Percentiles rank a stretch among this genome's conserved stretches.
Conservation (phyloP, 2,113 vertebrate species). For the Coracopsis vasa region DNA sequence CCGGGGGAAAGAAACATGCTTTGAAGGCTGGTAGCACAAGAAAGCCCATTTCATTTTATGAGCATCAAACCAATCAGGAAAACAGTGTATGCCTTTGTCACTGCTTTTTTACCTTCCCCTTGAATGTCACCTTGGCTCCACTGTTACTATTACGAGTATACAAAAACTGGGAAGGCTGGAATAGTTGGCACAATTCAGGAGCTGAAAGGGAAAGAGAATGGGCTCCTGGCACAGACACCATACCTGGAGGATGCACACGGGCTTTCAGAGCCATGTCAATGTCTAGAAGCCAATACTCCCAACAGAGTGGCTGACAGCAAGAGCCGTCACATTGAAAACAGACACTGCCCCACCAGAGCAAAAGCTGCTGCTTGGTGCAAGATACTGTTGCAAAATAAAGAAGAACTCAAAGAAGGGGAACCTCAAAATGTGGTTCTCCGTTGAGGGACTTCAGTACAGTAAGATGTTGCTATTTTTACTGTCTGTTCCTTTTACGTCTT, state of each 20-base stretch:
- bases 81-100: not conserved
- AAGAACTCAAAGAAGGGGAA: constrained; percentile 31
- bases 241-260: not conserved
- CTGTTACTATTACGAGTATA: not conserved
- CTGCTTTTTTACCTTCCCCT: not conserved
- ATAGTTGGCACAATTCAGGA: not conserved
- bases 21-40: not conserved
- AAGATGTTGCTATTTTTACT: constrained; percentile 32
- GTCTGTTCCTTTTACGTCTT: not conserved
- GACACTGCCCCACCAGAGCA: not conserved
- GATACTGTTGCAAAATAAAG: not conserved
- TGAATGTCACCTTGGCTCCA: not conserved
- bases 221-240: not conserved
- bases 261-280: not conserved
- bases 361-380: not conserved
- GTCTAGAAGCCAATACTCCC: not conserved
- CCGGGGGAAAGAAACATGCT: not conserved
- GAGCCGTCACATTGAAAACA: not conserved
- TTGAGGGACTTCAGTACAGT: not conserved
- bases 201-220: not conserved
- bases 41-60: not conserved
- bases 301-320: not conserved
- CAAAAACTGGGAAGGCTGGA: not conserved
- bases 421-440: not conserved
- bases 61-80: not conserved